Base-by-base conservation (phyloP, 2,888 invertebrate genomes). In the Scelioninae gen. 1 region DNA sequence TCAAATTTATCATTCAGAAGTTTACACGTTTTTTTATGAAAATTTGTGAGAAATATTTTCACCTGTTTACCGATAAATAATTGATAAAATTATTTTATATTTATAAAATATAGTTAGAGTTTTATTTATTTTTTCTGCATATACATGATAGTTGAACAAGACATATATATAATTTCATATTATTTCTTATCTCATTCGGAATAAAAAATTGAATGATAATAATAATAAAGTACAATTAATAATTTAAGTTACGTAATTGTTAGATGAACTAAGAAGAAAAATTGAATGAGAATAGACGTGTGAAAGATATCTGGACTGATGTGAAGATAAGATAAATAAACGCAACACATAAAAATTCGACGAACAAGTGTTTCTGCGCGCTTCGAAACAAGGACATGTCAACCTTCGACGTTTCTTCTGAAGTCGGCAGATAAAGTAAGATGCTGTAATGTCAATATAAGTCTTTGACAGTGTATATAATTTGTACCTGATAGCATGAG, bases 391-490 rank as follows among this genome's bases (percentile, higher is more conserved):
- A 68, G 66, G 76, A 76, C 76, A 34, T 53, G 63, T 62, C 16
- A 66, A 62, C 68, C 76, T 76, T 76, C 60, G 43, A 40, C 40
- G 60, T 32, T 10, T 53, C 49, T 49, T 15, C 58, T 40, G n/a
- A 29, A 56, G 45, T 32, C 71, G 56, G 32, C 43, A 62, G 55
- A 63, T 65, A 71, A 62, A 34, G 31, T 49, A 85, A 85, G 89
- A 89, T 89, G 89, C 89, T 89, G 89, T 75, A 86, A 9, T 38
- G 82, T 81, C 85, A 84, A 85, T 85, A 86, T 85, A 87, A 58
- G 60, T 81, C 76, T 55, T 85, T 83, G 29, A 78, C 69, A 53
- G 49, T 38, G 38, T 58, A 49, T 71, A 72, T 47, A 81, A 75
- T 56, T 49, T 81, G 40, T 69, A 68, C 32, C 68, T 63, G 75